Conservation (phyloP, 2,113 vertebrate genomes). For the Salvelinus namaycush region DNA sequence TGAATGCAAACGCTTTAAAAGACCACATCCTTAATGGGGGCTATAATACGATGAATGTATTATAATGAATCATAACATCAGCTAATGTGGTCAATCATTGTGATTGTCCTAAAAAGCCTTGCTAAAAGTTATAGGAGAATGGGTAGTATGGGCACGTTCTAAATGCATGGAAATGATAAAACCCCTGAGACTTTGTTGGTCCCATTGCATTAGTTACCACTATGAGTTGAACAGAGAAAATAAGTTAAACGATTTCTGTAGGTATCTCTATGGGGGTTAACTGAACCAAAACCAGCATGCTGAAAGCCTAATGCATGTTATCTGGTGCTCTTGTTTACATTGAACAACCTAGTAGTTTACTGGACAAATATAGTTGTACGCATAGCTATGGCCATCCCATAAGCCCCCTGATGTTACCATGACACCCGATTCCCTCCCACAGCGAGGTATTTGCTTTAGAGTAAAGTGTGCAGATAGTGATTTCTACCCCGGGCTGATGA, state of each 20-base stretch:
- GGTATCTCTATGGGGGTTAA: neutral
- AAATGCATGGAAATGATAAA: no score
- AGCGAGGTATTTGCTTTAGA: slow-evolving; percentile 67
- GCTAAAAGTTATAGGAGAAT: slow-evolving; percentile 26
- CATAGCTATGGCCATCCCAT: slow-evolving; percentile 54
- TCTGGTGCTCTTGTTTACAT: slow-evolving; percentile 34
- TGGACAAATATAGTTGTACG: slow-evolving; percentile 56
- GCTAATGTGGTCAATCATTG: slow-evolving; percentile 51
- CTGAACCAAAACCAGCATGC: neutral
- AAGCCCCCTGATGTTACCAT: slow-evolving; percentile 31
- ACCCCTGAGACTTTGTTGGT: no score
- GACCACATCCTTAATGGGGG: slow-evolving; percentile 42
- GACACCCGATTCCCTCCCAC: slow-evolving; percentile 50
- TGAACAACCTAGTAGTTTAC: slow-evolving; percentile 54
- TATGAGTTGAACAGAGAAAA: no score
- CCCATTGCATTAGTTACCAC: no score
- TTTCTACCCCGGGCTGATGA: slow-evolving; percentile 55
- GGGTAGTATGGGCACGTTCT: neutral
- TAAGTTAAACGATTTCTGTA: no score
- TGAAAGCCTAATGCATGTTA: neutral
- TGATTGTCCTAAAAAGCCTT: slow-evolving; percentile 46
- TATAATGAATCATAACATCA: slow-evolving; percentile 56
- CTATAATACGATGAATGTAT: slow-evolving; percentile 50
- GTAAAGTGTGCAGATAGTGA: slow-evolving; percentile 59
- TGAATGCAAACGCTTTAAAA: slow-evolving; percentile 45